These are phyloP conservation scores for Coenobita brevimanus DNA, from an alignment of 1,140 invertebrate genomes.

Conservation along the genomic window DNA sequence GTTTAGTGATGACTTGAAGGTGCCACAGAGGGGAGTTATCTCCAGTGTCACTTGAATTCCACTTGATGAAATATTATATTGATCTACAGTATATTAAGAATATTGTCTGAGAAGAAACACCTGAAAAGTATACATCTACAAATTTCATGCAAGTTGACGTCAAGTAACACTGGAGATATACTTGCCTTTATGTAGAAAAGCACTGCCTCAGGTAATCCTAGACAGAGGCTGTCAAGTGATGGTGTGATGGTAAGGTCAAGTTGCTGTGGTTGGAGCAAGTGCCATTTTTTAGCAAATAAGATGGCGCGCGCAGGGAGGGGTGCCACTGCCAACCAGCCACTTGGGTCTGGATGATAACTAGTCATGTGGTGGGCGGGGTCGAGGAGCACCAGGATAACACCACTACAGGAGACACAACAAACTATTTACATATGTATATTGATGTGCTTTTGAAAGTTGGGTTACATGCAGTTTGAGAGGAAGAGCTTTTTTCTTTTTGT, in stretches of 20 bases:
- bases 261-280: slow-evolving; percentile 48
- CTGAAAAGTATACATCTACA: neutral
- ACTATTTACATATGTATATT: slow-evolving; percentile 7
- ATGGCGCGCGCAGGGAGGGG: slow-evolving; percentile 34
- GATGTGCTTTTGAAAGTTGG: no score
- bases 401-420: slow-evolving; percentile 46
- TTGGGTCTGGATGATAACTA: slow-evolving; percentile 57
- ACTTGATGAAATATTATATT: slow-evolving; percentile 26
- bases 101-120: slow-evolving; percentile 33
- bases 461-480: neutral
- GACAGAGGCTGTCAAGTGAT: slow-evolving; percentile 45
- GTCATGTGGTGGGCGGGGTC: slow-evolving; percentile 60
- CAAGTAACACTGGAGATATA: slow-evolving; percentile 54
- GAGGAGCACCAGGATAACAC: slow-evolving; percentile 45
- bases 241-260: slow-evolving; percentile 26
- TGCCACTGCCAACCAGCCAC: slow-evolving; percentile 57
- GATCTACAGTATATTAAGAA: neutral
- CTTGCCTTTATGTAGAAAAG: slow-evolving; percentile 47
- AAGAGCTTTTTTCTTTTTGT: no score
- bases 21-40: slow-evolving; percentile 38
- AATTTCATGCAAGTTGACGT: slow-evolving; percentile 36
- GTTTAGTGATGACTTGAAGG: slow-evolving; percentile 38
- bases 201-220: slow-evolving; percentile 54
- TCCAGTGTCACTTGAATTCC: slow-evolving; percentile 57
- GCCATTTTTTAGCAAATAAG: slow-evolving; percentile 59